These are phyloP conservation scores for Dynastes maya DNA, from an alignment of 2,888 invertebrate genomes.

Conservation along the genomic window DNA sequence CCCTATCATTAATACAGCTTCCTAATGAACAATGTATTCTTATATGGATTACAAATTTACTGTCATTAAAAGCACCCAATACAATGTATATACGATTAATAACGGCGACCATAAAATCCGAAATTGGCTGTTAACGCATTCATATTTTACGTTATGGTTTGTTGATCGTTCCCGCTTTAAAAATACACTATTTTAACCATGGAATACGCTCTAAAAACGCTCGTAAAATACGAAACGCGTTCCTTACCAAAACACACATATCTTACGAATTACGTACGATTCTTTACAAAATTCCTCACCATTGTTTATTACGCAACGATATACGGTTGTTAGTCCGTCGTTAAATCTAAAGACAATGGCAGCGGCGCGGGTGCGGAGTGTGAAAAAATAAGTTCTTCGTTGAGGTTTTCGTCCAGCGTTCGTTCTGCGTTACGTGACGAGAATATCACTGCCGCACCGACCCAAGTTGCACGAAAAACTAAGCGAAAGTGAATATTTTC, in stretches of 20 bases:
- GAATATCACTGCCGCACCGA: not conserved
- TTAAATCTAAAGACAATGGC: constrained; percentile 17
- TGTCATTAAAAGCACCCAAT: too few species aligned
- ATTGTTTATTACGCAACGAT: constrained; percentile 45
- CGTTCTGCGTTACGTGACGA: constrained; percentile 10
- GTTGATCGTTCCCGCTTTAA: constrained; percentile 26
- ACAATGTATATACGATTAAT: too few species aligned
- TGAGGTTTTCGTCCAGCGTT: not conserved
- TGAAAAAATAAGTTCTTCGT: constrained; percentile 8
- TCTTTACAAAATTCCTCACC: constrained; percentile 13
- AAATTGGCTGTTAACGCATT: constrained; percentile 14
- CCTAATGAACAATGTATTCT: too few species aligned
- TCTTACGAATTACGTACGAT: constrained; percentile 30
- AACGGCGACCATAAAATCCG: not conserved
- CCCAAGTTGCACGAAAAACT: not conserved
- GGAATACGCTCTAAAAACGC: constrained; percentile 13
- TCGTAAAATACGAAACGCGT: constrained; percentile 18
- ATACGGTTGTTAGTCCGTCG: constrained; percentile 25
- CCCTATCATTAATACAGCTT: too few species aligned
- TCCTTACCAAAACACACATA: constrained; percentile 11
- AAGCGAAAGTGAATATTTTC: not conserved
- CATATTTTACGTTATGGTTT: constrained; percentile 23
- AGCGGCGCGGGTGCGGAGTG: not conserved
- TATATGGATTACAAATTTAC: too few species aligned
- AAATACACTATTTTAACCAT: constrained; percentile 16